Conservation (phyloP, 1,140 invertebrate genomes). For the Hyphantria cunea region DNA sequence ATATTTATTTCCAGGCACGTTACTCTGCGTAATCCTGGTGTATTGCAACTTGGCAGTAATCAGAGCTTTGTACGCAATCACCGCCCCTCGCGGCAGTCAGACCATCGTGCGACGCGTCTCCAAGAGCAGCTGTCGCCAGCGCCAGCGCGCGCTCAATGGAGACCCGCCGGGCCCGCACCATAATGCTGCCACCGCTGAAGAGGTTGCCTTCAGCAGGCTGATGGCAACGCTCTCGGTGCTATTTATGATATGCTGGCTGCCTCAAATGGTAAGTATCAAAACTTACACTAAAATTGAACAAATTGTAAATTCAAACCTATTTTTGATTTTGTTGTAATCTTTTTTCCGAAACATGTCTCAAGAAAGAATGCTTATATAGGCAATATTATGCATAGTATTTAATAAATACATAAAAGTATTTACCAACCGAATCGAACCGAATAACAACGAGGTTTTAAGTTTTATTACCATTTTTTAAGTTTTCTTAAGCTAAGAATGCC, state of each 20-base stretch:
- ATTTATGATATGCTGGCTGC: constrained; percentile 93
- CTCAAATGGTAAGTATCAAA: constrained; percentile 88
- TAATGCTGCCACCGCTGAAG: constrained; percentile 87
- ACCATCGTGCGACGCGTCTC: constrained; percentile 81
- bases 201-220: constrained; percentile 91
- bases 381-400: too few relatives aligned
- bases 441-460: too few relatives aligned
- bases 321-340: too few relatives aligned
- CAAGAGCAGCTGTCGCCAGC: constrained; percentile 76
- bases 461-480: too few relatives aligned
- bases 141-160: constrained; percentile 36
- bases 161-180: constrained; percentile 42
- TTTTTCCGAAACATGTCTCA: too few relatives aligned
- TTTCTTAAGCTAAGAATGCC: too few relatives aligned
- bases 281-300: too few relatives aligned
- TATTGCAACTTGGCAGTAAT: constrained; percentile 92
- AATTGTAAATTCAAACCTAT: too few relatives aligned
- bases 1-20: constrained; percentile 82
- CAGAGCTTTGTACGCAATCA: constrained; percentile 86
- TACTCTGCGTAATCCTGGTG: constrained; percentile 89
- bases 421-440: too few relatives aligned
- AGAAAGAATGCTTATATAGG: too few relatives aligned
- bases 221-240: constrained; percentile 92
- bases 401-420: too few relatives aligned
- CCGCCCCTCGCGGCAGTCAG: constrained; percentile 70